Conservation (phyloP, 1,140 invertebrate species). For the Onthophagus taurus region DNA sequence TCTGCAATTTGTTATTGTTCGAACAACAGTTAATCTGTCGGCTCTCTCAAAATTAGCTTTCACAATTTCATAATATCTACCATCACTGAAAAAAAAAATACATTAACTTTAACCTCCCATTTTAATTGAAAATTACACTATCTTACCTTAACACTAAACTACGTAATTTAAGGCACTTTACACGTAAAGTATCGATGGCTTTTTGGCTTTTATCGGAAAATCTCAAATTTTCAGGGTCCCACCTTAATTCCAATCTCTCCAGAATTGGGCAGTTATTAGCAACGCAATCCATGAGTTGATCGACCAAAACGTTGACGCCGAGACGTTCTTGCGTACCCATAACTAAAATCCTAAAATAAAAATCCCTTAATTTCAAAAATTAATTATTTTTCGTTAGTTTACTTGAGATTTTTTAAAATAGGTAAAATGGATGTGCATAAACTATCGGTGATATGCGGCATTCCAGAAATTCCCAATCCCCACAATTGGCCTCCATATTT, state of each 20-base stretch:
- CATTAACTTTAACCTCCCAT: slow-evolving; percentile 13
- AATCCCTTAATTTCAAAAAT: not conserved
- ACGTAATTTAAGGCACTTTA: slow-evolving; percentile 77
- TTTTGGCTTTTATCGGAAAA: slow-evolving; percentile 99
- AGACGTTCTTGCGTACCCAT: slow-evolving; percentile 96
- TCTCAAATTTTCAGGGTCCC: slow-evolving; percentile 96
- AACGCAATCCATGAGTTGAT: slow-evolving; percentile 95
- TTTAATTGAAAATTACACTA: slow-evolving; percentile 4
- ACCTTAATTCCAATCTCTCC: slow-evolving; percentile 87
- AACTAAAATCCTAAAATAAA: slow-evolving; percentile 72
- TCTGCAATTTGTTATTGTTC: slow-evolving; percentile 88
- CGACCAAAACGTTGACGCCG: slow-evolving; percentile 92
- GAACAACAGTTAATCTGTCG: slow-evolving; percentile 89
- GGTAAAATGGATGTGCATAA: slow-evolving; percentile 90
- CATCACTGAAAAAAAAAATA: slow-evolving; percentile 67
- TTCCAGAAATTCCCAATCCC: slow-evolving; percentile 84
- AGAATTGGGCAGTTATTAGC: slow-evolving; percentile 85
- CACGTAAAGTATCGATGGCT: slow-evolving; percentile 81
- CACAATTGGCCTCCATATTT: slow-evolving; percentile 79
- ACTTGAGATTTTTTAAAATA: slow-evolving; percentile 85
- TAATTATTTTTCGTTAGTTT: slow-evolving; percentile 23
- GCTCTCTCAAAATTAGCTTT: slow-evolving; percentile 99
- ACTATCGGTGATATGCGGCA: slow-evolving; percentile 96
- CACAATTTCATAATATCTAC: slow-evolving; percentile 97
- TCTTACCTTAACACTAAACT: slow-evolving; percentile 73